Conservation (phyloP, 2,113 vertebrate species). For the Cyphomyrus plagiostoma region DNA sequence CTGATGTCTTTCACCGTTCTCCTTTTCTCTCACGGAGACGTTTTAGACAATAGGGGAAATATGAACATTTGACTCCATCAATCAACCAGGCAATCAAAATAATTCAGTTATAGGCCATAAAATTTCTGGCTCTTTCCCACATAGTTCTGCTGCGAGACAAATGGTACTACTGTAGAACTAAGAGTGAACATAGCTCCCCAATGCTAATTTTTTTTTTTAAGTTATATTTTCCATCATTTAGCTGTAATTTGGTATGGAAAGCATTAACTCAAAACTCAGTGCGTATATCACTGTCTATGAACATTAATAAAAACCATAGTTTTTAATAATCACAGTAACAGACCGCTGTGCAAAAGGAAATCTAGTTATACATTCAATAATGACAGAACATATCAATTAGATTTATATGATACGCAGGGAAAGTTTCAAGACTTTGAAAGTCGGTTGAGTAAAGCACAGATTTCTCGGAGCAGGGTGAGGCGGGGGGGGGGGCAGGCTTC, state of each 20-base stretch:
- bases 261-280: neutral
- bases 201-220: constrained; percentile 50
- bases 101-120: constrained; percentile 64
- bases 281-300: neutral
- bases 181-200: constrained; percentile 49
- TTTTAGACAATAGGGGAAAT: constrained; percentile 44
- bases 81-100: constrained; percentile 67
- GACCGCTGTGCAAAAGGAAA: neutral
- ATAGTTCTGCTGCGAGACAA: constrained; percentile 54
- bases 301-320: neutral
- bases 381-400: neutral
- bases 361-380: neutral
- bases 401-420: constrained; percentile 21
- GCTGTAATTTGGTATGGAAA: neutral
- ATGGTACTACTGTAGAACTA: constrained; percentile 54
- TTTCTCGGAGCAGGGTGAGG: constrained; percentile 34
- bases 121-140: constrained; percentile 57
- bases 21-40: constrained; percentile 1
- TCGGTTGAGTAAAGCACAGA: neutral
- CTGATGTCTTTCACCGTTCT: constrained; percentile 4
- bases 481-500: constrained; percentile 31
- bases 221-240: constrained; percentile 53
- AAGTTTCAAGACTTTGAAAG: constrained; percentile 26
- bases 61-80: constrained; percentile 64
- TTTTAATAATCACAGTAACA: neutral